phyloP scores from a whole-genome alignment of 2,113 vertebrate species.

The Pseudonaja textilis region DNA sequence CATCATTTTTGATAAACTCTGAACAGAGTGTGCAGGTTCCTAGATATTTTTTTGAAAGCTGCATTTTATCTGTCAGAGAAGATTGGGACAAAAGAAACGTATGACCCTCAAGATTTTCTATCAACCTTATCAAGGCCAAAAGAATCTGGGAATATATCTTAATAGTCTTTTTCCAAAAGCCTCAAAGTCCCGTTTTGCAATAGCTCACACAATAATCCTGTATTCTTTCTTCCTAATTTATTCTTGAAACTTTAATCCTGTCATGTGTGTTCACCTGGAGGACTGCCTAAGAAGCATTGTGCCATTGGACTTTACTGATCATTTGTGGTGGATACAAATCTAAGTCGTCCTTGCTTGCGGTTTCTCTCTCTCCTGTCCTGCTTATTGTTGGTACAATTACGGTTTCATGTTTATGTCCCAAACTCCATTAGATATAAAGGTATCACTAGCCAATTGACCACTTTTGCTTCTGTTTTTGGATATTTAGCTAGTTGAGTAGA shows the following conservation, averaged over 20 bases:
- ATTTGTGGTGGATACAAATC: neutral
- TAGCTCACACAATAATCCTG: neutral
- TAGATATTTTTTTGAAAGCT: neutral
- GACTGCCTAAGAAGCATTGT: neutral
- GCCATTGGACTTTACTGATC: neutral
- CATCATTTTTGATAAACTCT: neutral
- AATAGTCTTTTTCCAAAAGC: neutral
- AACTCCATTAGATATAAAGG: constrained; percentile 1
- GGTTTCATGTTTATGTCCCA: neutral
- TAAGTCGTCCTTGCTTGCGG: too few species aligned
- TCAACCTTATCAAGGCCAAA: neutral
- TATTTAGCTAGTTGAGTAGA: constrained; percentile 17
- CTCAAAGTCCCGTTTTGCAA: neutral
- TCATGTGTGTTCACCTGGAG: neutral
- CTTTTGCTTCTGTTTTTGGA: constrained; percentile 19
- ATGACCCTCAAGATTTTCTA: neutral
- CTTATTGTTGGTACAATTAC: neutral
- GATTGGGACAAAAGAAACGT: neutral
- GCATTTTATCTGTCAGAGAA: neutral
- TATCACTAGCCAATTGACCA: constrained; percentile 2
- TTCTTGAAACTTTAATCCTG: neutral
- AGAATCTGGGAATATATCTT: neutral
- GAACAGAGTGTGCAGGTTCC: neutral
- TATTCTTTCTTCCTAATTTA: neutral
- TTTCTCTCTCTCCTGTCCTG: neutral